Evolutionary conservation across 2,888 invertebrate genomes (phyloP), one percentile per base, ranked within the genome.

Genomic region (Melinaea menophilus): DNA sequence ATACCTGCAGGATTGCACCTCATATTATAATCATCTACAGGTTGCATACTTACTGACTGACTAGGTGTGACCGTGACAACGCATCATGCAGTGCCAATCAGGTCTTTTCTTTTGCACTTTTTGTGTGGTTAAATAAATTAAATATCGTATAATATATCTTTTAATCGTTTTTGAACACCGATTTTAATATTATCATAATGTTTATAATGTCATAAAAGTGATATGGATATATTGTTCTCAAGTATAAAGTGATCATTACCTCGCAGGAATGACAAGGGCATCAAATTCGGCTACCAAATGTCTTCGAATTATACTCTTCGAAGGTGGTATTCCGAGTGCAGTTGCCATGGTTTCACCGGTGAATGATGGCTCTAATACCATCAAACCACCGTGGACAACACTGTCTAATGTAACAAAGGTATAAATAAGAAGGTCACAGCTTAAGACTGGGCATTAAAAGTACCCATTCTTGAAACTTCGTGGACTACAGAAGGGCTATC

Each of bases 331-430:
- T 61, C 97, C 97, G 69, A 97, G 92, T 0, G 97, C 96, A 7
- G 96, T 96, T 57, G 98, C 98, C 95, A 98, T 96, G 55, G 97
- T 97, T 85, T 98, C 98, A 41, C 97, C 97, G 63, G 96, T 97
- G 87, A 98, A 98, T 12, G 97, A 97, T 13, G 97, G 96, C 81
- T 98, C 98, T 76, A 98, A 86, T 13, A 98, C 98, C 60, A 98
- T 97, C 69, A 98, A 90, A 11, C 98, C 98, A 66, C 98, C 98
- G 80, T 98, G 98, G 7, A 98, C 97, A 73, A 98, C 98, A 79
- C 97, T 97, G 85, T 98, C 97, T 95, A 89, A 69, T 79, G 81
- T 65, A 62, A 65, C 62, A 61, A 67, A 67, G 51, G 7, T 51
- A 48, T 22, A 37, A 4, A 37, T 37, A 5, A 22, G 1, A 22